phyloP scores from a whole-genome alignment of 2,113 vertebrate species.

The Python bivittatus region DNA sequence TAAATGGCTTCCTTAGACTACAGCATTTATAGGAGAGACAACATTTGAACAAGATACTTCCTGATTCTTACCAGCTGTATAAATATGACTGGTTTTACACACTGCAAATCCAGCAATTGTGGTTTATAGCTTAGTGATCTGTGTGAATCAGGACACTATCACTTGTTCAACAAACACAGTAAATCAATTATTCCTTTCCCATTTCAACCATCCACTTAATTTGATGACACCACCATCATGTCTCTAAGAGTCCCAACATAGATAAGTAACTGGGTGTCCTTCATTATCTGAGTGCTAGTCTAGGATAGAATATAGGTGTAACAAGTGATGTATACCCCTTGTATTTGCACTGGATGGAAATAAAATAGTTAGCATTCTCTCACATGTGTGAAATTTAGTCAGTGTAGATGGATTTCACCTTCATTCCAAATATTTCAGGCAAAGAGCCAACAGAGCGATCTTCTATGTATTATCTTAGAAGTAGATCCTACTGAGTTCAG shows the following conservation, averaged over 20 bases:
- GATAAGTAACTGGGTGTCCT: neutral
- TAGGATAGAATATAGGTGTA: no score
- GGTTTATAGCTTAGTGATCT: neutral
- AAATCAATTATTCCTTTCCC: neutral
- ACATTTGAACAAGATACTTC: neutral
- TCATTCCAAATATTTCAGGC: neutral
- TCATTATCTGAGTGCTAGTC: neutral
- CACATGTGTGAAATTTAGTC: neutral
- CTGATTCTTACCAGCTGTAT: neutral
- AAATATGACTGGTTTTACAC: neutral
- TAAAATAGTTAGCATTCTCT: neutral
- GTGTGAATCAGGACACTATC: neutral
- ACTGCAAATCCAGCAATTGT: neutral
- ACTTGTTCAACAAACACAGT: neutral
- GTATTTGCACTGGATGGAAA: neutral
- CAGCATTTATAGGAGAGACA: neutral
- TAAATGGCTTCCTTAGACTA: neutral
- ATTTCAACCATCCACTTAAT: neutral
- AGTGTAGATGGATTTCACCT: neutral
- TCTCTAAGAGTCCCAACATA: neutral
- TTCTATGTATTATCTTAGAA: neutral
- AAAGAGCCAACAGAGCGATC: neutral
- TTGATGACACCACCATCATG: no score
- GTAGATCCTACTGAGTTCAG: neutral
- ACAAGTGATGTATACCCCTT: neutral